These are phyloP conservation scores for Muscidifurax raptorellus DNA, from an alignment of 1,140 invertebrate species.

Conservation along the genomic window DNA sequence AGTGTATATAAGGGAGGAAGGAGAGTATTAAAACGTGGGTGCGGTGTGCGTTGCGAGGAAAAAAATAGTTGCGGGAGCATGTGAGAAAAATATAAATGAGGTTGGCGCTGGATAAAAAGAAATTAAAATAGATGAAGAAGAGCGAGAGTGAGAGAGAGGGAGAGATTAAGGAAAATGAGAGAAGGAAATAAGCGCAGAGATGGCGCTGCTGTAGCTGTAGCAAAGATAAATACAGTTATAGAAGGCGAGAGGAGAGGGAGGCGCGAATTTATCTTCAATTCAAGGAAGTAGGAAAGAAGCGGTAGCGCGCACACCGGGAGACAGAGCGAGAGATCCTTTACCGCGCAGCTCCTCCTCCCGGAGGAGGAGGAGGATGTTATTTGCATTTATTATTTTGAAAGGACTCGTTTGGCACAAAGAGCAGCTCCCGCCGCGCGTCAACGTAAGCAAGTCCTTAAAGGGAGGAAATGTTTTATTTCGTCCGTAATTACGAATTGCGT, in stretches of 20 bases:
- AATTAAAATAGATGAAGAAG: slow-evolving; percentile 27
- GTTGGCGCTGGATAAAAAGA: neutral
- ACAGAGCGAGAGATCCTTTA: neutral
- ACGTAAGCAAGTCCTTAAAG: neutral
- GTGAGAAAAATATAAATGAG: slow-evolving; percentile 23
- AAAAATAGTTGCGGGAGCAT: neutral
- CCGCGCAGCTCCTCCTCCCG: neutral
- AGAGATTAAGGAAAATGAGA: neutral
- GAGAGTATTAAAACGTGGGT: neutral
- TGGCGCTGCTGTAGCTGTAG: neutral
- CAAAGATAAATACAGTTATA: slow-evolving; percentile 22
- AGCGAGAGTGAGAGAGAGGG: neutral
- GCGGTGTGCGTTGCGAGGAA: neutral
- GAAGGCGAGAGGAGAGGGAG: neutral
- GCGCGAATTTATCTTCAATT: slow-evolving; percentile 16
- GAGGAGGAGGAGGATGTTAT: slow-evolving; percentile 8
- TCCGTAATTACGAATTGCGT: neutral
- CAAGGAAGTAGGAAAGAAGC: slow-evolving; percentile 15
- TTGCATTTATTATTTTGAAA: slow-evolving; percentile 30
- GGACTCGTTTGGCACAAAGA: slow-evolving; percentile 7
- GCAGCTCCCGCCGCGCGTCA: neutral
- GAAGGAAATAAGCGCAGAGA: neutral
- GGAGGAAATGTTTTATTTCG: neutral
- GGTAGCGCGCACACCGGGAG: neutral
- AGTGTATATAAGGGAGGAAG: neutral